Evolutionary conservation across 2,113 vertebrate species (phyloP).

Genomic region (Petrocephalus microphthalmus): DNA sequence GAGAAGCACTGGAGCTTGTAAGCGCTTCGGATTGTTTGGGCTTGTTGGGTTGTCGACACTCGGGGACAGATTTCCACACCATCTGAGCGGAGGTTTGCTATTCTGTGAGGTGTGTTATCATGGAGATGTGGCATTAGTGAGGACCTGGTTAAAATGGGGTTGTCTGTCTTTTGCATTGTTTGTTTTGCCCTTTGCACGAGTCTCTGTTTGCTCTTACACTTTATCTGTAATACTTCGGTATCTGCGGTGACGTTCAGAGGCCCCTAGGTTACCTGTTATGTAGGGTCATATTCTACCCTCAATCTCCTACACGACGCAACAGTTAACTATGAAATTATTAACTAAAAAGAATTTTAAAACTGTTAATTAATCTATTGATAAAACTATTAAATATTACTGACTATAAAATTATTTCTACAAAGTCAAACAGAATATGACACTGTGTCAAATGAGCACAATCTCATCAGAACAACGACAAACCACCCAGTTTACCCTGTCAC

Average conservation of each 20-base stretch:
- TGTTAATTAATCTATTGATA: too few species aligned
- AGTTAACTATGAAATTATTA: background rate
- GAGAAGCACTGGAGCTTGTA: background rate
- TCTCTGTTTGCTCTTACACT: background rate
- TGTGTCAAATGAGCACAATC: too few species aligned
- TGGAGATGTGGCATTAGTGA: background rate
- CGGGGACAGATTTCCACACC: background rate
- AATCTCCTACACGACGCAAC: background rate
- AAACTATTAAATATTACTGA: background rate
- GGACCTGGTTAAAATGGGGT: background rate
- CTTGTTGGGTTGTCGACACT: background rate
- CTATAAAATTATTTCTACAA: background rate
- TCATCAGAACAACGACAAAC: too few species aligned
- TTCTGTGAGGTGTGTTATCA: background rate
- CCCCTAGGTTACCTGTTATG: background rate
- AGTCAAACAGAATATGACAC: too few species aligned
- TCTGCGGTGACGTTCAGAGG: background rate
- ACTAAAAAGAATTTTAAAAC: too few species aligned
- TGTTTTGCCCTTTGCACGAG: background rate
- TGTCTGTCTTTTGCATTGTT: background rate
- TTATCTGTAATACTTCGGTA: background rate
- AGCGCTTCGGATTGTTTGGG: background rate
- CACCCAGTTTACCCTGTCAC: background rate
- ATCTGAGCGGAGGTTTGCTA: background rate
- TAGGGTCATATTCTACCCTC: background rate